A percentile compares a stretch with the other conserved stretches of the same genome.
Evolutionary conservation across 2,888 invertebrate genomes (phyloP).

Genomic region (Lysandra bellargus): DNA sequence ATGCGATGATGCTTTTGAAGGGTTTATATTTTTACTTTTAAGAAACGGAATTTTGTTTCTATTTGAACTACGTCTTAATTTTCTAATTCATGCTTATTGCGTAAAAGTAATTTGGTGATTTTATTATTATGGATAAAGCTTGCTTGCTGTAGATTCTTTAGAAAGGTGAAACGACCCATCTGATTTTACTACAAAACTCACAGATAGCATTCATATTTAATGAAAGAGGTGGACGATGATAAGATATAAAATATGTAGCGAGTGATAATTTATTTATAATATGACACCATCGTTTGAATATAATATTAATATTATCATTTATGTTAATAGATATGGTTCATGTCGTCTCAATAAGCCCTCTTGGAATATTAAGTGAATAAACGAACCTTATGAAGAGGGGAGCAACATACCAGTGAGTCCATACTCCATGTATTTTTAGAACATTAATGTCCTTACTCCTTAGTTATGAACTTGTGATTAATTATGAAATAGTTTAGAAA

Average conservation of each 20-base stretch:
- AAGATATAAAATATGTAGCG: not conserved
- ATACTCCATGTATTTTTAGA: not conserved
- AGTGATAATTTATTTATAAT: not conserved
- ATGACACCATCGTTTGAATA: not conserved
- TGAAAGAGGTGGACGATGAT: not conserved
- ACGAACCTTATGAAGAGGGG: conserved; percentile 8
- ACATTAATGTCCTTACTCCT: not conserved
- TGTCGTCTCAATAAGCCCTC: not conserved
- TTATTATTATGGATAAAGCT: not conserved
- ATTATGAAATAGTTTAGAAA: not conserved
- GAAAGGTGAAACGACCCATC: not conserved
- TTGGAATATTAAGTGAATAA: conserved; percentile 24
- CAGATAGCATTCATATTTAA: not conserved
- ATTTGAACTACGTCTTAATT: not conserved
- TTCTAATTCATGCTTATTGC: not conserved
- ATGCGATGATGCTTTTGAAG: too few species aligned
- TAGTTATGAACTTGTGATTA: not conserved
- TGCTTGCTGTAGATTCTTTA: not conserved
- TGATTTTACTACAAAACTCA: not conserved
- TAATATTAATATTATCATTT: conserved; percentile 1
- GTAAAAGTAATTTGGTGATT: not conserved
- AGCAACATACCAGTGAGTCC: conserved; percentile 2
- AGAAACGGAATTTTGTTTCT: not conserved
- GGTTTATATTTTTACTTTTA: too few species aligned
- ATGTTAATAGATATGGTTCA: conserved; percentile 5